Evolutionary conservation across 2,113 vertebrate genomes (phyloP).

Genomic region (Chrysochloris asiatica): DNA sequence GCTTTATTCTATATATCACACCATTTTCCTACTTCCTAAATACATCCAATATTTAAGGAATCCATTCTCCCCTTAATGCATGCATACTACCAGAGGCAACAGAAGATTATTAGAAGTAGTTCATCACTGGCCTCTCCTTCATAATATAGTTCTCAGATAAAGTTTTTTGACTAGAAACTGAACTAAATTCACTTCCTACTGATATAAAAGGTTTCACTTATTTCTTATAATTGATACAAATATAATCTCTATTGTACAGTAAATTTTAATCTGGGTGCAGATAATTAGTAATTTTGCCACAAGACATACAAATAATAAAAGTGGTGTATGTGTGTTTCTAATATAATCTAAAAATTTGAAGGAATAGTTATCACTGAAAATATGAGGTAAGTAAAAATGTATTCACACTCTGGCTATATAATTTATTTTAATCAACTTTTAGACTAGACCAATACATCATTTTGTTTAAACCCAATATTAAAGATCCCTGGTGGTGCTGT

Average conservation of each 20-base stretch:
- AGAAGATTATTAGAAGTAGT: conserved; percentile 46
- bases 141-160: conserved; percentile 2
- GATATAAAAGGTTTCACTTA: conserved; percentile 7
- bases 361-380: background rate
- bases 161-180: conserved; percentile 37
- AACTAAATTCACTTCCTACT: background rate
- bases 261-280: background rate
- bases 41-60: background rate
- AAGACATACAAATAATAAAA: background rate
- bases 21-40: conserved; percentile 28
- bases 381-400: too few species aligned
- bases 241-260: background rate
- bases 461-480: too few species aligned
- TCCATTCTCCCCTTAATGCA: conserved; percentile 12
- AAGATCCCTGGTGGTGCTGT: too few species aligned
- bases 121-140: conserved; percentile 40
- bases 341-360: background rate
- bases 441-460: too few species aligned
- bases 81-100: conserved; percentile 18
- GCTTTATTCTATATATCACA: background rate
- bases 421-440: too few species aligned
- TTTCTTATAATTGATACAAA: background rate
- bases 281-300: background rate
- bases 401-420: too few species aligned
- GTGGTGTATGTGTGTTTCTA: background rate